Evolutionary conservation across 2,113 vertebrate genomes (phyloP).

Genomic region (Donacobius atricapilla): DNA sequence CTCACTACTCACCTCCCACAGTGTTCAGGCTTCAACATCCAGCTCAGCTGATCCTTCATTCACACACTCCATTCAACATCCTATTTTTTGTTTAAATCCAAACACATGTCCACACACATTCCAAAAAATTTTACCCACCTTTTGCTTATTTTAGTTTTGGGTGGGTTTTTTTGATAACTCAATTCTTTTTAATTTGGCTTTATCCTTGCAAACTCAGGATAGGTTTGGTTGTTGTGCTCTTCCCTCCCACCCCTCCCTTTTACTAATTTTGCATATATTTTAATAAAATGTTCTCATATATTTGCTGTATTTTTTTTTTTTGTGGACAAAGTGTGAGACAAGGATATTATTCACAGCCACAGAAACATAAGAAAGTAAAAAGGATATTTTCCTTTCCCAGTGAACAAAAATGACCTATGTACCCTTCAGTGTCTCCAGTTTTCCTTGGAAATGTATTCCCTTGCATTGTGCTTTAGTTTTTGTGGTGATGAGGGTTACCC

Average conservation of each 20-base stretch:
- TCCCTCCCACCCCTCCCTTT: not conserved
- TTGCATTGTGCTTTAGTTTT: conserved; percentile 15
- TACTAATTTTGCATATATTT: not conserved
- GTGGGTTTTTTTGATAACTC: not conserved
- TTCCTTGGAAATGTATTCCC: not conserved
- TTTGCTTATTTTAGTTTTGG: not conserved
- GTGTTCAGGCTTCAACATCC: not conserved
- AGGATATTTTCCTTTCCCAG: not conserved
- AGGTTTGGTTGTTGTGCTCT: not conserved
- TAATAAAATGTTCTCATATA: not conserved
- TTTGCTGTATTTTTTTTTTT: not conserved
- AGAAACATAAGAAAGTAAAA: not conserved
- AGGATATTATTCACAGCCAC: not conserved
- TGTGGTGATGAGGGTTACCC: not conserved
- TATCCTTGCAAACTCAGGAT: not conserved
- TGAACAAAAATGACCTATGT: not conserved
- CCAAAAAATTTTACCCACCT: not conserved
- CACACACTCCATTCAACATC: not conserved
- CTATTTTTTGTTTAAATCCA: not conserved
- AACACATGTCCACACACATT: not conserved
- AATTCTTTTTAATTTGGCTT: not conserved
- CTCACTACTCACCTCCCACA: not conserved
- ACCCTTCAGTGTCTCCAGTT: not conserved
- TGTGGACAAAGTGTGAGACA: not conserved
- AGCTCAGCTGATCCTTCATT: not conserved